Base-by-base conservation (phyloP, 1,140 invertebrate species). In the Hyposmocoma kahamanoa region DNA sequence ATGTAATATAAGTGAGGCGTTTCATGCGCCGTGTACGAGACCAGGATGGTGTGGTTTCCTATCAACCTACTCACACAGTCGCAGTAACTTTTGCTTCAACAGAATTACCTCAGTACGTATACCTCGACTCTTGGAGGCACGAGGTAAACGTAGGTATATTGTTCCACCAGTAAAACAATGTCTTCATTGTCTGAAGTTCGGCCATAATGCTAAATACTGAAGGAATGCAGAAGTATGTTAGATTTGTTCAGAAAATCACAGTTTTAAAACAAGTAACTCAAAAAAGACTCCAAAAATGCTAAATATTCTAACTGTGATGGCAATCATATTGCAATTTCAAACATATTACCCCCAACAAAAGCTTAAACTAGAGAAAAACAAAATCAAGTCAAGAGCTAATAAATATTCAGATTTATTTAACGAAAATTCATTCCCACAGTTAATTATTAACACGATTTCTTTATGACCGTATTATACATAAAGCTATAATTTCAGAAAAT, bases 401-500 rank as follows among this genome's bases (percentile, higher is more conserved):
- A 28, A 6, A 6, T 28, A 28, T 28, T 6, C 24, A 11, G 24
- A 28, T 6, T 11, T 28, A 28, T 28, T 28, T 28, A 28, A 28
- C 11, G 24, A 28, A 28, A 28, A 11, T 11, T 28, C 24, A 28
- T 28, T 28, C 11, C 24, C 24, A 6, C 24, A 28, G 24, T 11
- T 28, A 28, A 6, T 11, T 28, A 6, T 28, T 6, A 28, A 28
- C 24, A 32, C n/a, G 41, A 0, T 56, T 42, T 53, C 28, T 60
- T n/a, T 42, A 42, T 46, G 24, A 22, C 2, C 20, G 47, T 17
- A 42, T 42, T 11, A 46, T 21, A 44, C 45, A 52, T 46, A 41
- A 56, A 26, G 56, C 48, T 3, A 45, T 55, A 18, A 55, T 54
- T 9, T 46, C 10, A 28, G 48, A 55, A 42, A 55, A 41, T 6